Base-by-base conservation (phyloP, 2,797 vertebrate species). In the Synanceia verrucosa region DNA sequence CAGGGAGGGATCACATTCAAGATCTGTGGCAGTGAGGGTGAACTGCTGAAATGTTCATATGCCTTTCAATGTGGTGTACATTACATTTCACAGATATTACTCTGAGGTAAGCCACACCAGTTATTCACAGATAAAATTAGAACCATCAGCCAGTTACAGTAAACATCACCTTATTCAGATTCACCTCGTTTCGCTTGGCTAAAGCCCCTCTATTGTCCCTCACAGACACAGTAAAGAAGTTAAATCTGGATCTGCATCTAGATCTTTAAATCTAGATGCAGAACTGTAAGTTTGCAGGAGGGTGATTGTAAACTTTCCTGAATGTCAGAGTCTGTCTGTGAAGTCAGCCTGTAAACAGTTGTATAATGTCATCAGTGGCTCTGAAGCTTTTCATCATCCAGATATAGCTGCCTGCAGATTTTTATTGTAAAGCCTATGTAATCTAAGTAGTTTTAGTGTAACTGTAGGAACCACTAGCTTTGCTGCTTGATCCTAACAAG, bases 1-100 rank as follows among this genome's bases (percentile, higher is more conserved):
- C 65, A 78, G 83, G 78, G 70, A 60, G 66, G 70, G 71, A 85
- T 83, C 66, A 79, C 41, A 47, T 89, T 78, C 31, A 70, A 77
- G 51, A 74, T 70, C 52, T 59, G 69, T 18, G 52, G 51, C 58
- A 28, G 55, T 24, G 62, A 61, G 68, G n/a, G 50, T 51, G 65
- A 31, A 77, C 46, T 28, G 61, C 46, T 76, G 26, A 76, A 83
- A 70, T 73, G 53, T 75, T 73, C 66, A 31, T 43, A 47, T 74
- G 69, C 23, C 63, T 69, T 74, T 74, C 47, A 73, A 29, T 72
- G 55, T 13, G 56, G 66, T 85, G 37, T 73, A 11, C 26, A 65
- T 83, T 73, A 11, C 26, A 65, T 83, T 70, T 84, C 56, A 78
- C 61, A 68, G 19, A 70, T 63, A 34, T 74, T 21, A 53, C 11